These are phyloP conservation scores for Camarhynchus parvulus DNA, from an alignment of 2,113 vertebrate species.

Conservation along the genomic window DNA sequence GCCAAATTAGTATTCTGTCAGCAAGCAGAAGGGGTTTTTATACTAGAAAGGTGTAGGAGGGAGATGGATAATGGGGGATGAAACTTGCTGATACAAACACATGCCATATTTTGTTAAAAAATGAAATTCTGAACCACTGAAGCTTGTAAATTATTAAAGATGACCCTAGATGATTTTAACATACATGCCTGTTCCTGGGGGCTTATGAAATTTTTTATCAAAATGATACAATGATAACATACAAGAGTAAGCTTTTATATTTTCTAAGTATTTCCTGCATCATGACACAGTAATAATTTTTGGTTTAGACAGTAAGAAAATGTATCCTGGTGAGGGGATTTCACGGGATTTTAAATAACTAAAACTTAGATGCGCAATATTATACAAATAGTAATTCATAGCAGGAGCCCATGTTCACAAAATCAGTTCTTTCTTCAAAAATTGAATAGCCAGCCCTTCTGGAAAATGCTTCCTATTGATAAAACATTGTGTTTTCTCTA, in stretches of 20 bases:
- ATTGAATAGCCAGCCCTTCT: not conserved
- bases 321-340: not conserved
- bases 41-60: constrained; percentile 57
- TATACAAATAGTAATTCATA: not conserved
- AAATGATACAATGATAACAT: not conserved
- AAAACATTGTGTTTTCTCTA: not conserved
- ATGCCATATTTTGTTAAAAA: constrained; percentile 45
- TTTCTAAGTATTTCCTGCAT: not conserved
- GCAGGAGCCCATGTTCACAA: not conserved
- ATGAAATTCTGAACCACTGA: not conserved
- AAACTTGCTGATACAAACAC: constrained; percentile 62
- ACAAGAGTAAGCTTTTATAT: not conserved
- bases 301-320: not conserved
- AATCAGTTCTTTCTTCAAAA: not conserved
- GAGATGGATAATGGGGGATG: constrained; percentile 50
- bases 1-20: constrained; percentile 64
- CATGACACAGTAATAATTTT: not conserved
- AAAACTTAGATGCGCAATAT: not conserved
- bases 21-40: constrained; percentile 47
- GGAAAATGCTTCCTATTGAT: not conserved
- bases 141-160: not conserved
- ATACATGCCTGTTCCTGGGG: not conserved
- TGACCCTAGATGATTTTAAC: not conserved
- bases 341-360: not conserved
- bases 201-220: not conserved